phyloP scores from a whole-genome alignment of 2,113 vertebrate species.

The Grammomys dolichurus region DNA sequence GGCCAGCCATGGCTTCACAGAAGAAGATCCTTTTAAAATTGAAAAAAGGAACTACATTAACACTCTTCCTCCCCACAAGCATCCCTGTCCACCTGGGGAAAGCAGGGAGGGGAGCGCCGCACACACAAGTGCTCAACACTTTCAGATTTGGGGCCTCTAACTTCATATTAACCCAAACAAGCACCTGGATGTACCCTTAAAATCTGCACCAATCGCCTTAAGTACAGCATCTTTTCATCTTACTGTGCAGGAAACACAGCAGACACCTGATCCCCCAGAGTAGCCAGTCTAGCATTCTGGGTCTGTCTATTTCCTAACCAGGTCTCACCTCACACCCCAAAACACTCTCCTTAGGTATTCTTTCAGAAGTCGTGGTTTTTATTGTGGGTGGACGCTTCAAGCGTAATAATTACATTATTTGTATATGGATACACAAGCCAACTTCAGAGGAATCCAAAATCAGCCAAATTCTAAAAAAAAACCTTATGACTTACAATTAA shows the following conservation, averaged over 20 bases:
- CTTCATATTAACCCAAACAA: neutral
- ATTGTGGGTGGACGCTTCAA: conserved; percentile 1
- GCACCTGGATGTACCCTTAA: neutral
- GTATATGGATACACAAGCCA: neutral
- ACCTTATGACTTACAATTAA: neutral
- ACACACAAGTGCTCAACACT: neutral
- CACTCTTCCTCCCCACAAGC: neutral
- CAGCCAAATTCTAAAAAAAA: conserved; percentile 31
- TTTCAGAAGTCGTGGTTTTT: neutral
- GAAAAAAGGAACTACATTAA: neutral
- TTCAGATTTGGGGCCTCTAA: neutral
- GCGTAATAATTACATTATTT: conserved; percentile 11
- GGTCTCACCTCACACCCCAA: neutral
- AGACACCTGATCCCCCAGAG: neutral
- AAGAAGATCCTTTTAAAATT: neutral
- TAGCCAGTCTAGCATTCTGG: neutral
- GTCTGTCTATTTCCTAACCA: neutral
- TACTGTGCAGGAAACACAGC: neutral
- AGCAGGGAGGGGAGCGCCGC: rapidly evolving
- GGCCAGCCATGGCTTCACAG: neutral
- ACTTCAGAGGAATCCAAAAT: neutral
- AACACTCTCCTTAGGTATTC: neutral
- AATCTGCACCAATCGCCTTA: neutral
- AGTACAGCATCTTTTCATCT: neutral
- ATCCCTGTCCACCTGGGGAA: neutral